phyloP scores from a whole-genome alignment of 2,888 invertebrate genomes.

The Hemithea aestivaria region DNA sequence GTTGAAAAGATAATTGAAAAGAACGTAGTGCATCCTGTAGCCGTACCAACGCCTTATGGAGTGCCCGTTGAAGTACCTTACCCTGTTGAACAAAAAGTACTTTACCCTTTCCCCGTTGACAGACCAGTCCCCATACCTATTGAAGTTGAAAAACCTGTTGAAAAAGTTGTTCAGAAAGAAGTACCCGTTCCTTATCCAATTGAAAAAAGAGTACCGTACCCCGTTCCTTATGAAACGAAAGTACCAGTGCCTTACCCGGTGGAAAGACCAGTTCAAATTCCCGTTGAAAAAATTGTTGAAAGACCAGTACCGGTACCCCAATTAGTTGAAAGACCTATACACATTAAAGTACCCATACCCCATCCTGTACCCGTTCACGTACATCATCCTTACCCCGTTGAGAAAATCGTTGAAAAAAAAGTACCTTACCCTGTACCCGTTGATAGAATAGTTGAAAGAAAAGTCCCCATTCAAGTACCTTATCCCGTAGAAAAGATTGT shows the following conservation, averaged over 20 bases:
- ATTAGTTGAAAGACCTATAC: constrained; percentile 62
- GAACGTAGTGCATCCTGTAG: constrained; percentile 56
- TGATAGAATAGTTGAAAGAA: constrained; percentile 72
- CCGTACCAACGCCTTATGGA: constrained; percentile 66
- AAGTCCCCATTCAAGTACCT: constrained; percentile 53
- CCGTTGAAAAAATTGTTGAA: constrained; percentile 74
- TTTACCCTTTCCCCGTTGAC: constrained; percentile 61
- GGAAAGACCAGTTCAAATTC: constrained; percentile 73
- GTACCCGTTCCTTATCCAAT: constrained; percentile 36
- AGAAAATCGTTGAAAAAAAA: constrained; percentile 72
- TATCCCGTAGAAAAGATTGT: constrained; percentile 56
- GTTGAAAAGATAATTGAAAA: constrained; percentile 77
- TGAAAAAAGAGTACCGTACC: constrained; percentile 50
- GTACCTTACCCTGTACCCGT: constrained; percentile 65
- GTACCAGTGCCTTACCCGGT: constrained; percentile 71
- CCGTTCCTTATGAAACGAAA: constrained; percentile 48
- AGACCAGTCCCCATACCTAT: constrained; percentile 64
- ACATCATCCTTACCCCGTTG: constrained; percentile 70
- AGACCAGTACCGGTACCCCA: constrained; percentile 75
- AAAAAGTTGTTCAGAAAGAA: constrained; percentile 40
- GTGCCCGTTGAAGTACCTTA: constrained; percentile 54
- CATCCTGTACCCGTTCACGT: constrained; percentile 57
- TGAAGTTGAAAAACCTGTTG: constrained; percentile 62
- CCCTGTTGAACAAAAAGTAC: constrained; percentile 57
- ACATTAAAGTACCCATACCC: constrained; percentile 62